phyloP scores from a whole-genome alignment of 2,888 invertebrate species.

The Tineola bisselliella region DNA sequence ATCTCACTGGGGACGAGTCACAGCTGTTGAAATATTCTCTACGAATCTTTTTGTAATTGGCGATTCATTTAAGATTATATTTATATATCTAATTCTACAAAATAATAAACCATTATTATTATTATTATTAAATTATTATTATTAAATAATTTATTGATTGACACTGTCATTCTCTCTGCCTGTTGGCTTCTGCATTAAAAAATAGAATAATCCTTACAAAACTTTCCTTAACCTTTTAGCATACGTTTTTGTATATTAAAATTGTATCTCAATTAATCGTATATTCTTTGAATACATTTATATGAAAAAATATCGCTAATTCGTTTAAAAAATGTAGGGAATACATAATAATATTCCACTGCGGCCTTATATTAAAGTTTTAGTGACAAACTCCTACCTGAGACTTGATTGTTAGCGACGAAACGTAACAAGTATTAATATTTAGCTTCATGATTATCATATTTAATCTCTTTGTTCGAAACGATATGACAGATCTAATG shows the following conservation, averaged over 20 bases:
- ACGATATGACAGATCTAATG: no score
- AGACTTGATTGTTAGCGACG: neutral
- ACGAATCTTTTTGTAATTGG: neutral
- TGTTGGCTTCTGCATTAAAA: no score
- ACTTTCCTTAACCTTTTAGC: no score
- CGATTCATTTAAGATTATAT: neutral
- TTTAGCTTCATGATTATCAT: neutral
- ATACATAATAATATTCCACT: neutral
- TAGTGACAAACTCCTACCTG: slow-evolving; percentile 1
- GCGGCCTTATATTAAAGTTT: slow-evolving; percentile 5
- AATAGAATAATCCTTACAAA: no score
- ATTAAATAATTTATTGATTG: no score
- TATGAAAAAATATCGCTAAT: neutral
- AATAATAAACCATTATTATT: no score
- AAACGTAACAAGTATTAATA: neutral
- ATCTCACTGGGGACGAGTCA: neutral
- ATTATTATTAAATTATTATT: no score
- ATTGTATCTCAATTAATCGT: no score
- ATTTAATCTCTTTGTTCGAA: no score
- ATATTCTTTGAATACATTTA: no score
- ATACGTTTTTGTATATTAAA: no score
- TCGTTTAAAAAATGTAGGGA: neutral
- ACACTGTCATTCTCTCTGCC: no score
- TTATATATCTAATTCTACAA: neutral
- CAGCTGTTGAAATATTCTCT: neutral